These are phyloP conservation scores for Cheilosia vernalis DNA, from an alignment of 2,888 invertebrate species.

Conservation along the genomic window DNA sequence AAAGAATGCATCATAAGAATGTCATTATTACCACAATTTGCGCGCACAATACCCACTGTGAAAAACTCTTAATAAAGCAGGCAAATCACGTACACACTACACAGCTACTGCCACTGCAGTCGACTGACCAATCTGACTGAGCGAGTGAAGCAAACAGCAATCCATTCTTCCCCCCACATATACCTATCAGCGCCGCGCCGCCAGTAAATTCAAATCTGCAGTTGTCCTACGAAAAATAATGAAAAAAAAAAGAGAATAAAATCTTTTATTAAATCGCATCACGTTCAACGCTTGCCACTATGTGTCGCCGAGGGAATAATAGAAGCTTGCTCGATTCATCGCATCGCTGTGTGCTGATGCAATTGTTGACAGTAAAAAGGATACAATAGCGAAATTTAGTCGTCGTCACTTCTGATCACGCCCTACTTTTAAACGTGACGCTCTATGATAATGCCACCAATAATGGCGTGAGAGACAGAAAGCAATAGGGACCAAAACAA, in stretches of 20 bases:
- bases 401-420: conserved; percentile 71
- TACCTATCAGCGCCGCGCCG: conserved; percentile 26
- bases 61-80: conserved; percentile 61
- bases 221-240: conserved; percentile 66
- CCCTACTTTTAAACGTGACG: conserved; percentile 67
- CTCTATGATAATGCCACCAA: conserved; percentile 57
- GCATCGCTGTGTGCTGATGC: conserved; percentile 58
- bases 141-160: conserved; percentile 43
- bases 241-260: conserved; percentile 52
- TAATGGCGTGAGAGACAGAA: conserved; percentile 11
- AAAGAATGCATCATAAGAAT: conserved; percentile 68
- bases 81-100: conserved; percentile 62
- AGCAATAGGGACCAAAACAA: conserved; percentile 2
- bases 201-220: conserved; percentile 74
- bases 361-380: conserved; percentile 74
- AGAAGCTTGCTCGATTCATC: conserved; percentile 63
- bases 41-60: conserved; percentile 48
- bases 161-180: neutral
- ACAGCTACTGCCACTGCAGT: conserved; percentile 39
- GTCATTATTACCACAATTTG: conserved; percentile 70
- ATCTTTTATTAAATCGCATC: conserved; percentile 58
- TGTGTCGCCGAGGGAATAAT: conserved; percentile 66
- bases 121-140: conserved; percentile 47
- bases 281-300: conserved; percentile 71
- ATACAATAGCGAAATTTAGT: conserved; percentile 75